These are phyloP conservation scores for Ganaspis brasiliensis DNA, from an alignment of 2,888 invertebrate genomes.

Conservation along the genomic window DNA sequence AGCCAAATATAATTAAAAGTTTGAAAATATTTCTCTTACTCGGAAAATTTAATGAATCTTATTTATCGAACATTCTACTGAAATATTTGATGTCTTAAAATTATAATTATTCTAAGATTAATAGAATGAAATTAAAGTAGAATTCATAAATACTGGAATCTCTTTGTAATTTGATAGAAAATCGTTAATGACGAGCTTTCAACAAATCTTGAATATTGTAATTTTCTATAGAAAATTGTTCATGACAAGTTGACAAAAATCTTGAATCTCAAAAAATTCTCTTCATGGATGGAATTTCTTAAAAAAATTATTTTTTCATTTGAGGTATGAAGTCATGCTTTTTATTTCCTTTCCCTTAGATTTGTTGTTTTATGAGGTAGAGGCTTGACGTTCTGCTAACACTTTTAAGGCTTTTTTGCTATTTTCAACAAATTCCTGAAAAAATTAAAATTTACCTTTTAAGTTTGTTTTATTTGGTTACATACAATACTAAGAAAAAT, in stretches of 20 bases:
- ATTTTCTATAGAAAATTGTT: neutral
- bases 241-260: neutral
- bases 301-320: slow-evolving; percentile 8
- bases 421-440: slow-evolving; percentile 84
- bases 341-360: neutral
- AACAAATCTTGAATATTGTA: neutral
- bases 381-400: slow-evolving; percentile 59
- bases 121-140: neutral
- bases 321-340: slow-evolving; percentile 10
- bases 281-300: neutral
- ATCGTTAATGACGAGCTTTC: no score
- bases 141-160: slow-evolving; percentile 35
- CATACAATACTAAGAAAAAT: neutral
- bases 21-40: no score
- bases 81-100: neutral
- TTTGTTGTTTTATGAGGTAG: slow-evolving; percentile 47
- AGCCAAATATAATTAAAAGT: no score
- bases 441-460: no score
- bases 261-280: neutral
- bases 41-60: no score
- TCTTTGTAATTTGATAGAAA: neutral
- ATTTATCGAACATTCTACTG: no score
- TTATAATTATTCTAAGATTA: neutral
- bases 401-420: slow-evolving; percentile 81
- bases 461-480: neutral